A percentile compares a stretch with the other conserved stretches of the same genome.
These are phyloP conservation scores for Delichon dasypus DNA, from an alignment of 2,797 vertebrate species.

Conservation along the genomic window DNA sequence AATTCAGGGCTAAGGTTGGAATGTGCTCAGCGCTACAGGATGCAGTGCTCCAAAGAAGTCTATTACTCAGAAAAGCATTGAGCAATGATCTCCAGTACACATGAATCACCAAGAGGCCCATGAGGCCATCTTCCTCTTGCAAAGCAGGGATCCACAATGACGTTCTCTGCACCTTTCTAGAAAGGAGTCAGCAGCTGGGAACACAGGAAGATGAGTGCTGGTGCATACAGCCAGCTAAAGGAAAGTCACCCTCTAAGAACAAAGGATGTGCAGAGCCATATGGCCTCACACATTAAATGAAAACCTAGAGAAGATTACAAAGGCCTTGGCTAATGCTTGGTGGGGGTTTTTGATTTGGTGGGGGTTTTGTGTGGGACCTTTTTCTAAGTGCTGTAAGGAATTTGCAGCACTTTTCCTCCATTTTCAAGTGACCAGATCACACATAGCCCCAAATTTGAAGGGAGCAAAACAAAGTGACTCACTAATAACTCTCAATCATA, in stretches of 20 bases:
- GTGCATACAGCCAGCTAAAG: background rate
- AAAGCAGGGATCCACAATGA: background rate
- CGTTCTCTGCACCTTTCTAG: background rate
- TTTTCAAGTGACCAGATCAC: background rate
- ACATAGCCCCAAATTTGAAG: background rate
- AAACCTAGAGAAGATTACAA: background rate
- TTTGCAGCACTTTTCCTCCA: background rate
- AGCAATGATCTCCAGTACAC: constrained; percentile 50
- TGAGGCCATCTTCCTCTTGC: constrained; percentile 5
- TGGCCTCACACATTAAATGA: background rate
- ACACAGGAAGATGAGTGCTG: background rate
- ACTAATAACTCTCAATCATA: background rate
- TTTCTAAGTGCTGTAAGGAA: background rate
- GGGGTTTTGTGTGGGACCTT: background rate
- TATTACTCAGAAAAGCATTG: constrained; percentile 39
- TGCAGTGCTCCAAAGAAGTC: background rate
- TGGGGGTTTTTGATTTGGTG: background rate
- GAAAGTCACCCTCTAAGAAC: background rate
- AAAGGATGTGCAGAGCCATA: background rate
- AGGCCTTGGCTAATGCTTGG: background rate
- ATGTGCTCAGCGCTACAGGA: background rate
- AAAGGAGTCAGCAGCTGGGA: background rate
- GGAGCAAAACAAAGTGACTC: constrained; percentile 31
- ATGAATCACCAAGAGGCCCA: constrained; percentile 54
- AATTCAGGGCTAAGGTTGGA: constrained; percentile 3